These are phyloP conservation scores for Tragulus kanchil DNA, from an alignment of 2,113 vertebrate species.

Conservation along the genomic window DNA sequence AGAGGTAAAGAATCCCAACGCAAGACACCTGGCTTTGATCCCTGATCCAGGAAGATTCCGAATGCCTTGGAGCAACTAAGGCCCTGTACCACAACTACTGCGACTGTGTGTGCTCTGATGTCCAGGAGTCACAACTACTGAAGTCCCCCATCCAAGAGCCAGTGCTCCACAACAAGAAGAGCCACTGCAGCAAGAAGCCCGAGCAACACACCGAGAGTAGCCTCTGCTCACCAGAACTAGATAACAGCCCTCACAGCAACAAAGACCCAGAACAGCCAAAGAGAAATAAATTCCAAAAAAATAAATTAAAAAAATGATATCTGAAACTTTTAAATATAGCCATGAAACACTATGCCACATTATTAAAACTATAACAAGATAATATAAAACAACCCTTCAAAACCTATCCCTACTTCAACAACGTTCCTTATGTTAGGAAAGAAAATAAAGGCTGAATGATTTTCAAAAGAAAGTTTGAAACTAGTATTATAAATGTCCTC, in stretches of 20 bases:
- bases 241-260: accelerated
- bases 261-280: neutral
- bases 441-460: neutral
- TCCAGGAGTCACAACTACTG: neutral
- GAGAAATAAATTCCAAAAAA: neutral
- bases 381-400: neutral
- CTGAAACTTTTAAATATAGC: neutral
- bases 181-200: neutral
- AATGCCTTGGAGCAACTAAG: neutral
- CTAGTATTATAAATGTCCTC: neutral
- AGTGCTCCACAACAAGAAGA: neutral
- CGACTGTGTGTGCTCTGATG: neutral
- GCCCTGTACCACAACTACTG: neutral
- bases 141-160: neutral
- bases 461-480: slow-evolving; percentile 39
- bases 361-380: neutral
- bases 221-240: neutral
- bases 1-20: neutral
- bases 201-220: neutral
- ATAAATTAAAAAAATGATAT: neutral
- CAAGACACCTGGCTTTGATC: neutral
- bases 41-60: neutral
- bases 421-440: neutral
- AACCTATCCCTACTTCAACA: neutral
- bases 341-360: neutral